phyloP scores from a whole-genome alignment of 2,113 vertebrate species.

The Oxyruncus cristatus region DNA sequence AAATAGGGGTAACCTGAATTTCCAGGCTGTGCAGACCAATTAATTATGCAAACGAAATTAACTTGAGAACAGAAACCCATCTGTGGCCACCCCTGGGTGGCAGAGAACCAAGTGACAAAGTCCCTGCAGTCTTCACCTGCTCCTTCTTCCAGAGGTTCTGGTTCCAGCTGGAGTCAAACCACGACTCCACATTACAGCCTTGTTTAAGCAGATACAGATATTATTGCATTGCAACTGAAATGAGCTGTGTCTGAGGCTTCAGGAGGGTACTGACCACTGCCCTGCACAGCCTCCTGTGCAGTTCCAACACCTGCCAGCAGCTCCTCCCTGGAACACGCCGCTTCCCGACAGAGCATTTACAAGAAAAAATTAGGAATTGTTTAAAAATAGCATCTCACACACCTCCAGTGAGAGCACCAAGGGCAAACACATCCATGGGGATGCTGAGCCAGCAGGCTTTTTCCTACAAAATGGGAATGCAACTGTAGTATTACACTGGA shows the following conservation, averaged over 20 bases:
- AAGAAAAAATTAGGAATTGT: neutral
- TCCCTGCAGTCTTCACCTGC: rapidly evolving
- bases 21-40: neutral
- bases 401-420: neutral
- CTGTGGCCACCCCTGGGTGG: rapidly evolving
- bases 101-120: no score
- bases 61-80: rapidly evolving
- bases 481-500: rapidly evolving
- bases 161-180: neutral
- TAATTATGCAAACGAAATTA: neutral
- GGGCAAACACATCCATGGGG: neutral
- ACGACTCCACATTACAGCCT: rapidly evolving
- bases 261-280: neutral
- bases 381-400: neutral
- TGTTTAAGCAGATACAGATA: rapidly evolving
- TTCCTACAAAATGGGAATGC: neutral
- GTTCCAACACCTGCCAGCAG: neutral
- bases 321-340: rapidly evolving
- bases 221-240: rapidly evolving
- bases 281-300: neutral
- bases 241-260: rapidly evolving
- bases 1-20: rapidly evolving
- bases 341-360: neutral
- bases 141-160: neutral
- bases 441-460: neutral